Conservation (phyloP, 1,140 invertebrate species). For the Ceratosolen solmsi region DNA sequence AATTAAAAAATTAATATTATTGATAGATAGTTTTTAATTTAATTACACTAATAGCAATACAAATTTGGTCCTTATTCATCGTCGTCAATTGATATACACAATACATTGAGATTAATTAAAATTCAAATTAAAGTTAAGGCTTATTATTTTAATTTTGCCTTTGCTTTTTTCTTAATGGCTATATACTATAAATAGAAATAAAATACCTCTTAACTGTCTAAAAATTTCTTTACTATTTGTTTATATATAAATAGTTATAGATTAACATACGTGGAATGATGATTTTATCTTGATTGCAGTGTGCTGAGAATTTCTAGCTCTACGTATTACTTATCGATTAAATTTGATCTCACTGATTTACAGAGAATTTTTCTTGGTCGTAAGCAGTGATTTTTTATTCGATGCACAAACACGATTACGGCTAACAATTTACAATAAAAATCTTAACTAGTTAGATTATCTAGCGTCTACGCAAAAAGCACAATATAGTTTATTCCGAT, state of each 20-base stretch:
- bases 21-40: too few relatives aligned
- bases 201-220: not conserved
- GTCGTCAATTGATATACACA: too few relatives aligned
- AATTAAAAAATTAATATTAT: too few relatives aligned
- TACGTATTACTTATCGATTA: slow-evolving; percentile 8
- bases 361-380: slow-evolving; percentile 2
- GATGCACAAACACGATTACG: slow-evolving; percentile 19
- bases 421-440: slow-evolving; percentile 37
- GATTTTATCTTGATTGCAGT: slow-evolving; percentile 33
- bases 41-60: too few relatives aligned
- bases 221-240: slow-evolving; percentile 12
- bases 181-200: too few relatives aligned
- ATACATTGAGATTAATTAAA: too few relatives aligned
- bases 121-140: too few relatives aligned
- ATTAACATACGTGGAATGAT: slow-evolving; percentile 7
- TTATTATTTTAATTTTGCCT: too few relatives aligned
- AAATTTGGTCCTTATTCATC: too few relatives aligned
- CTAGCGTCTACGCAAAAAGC: not conserved
- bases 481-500: not conserved
- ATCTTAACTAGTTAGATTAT: slow-evolving; percentile 19
- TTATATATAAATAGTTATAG: slow-evolving; percentile 17
- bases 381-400: slow-evolving; percentile 24
- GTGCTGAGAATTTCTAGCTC: not conserved
- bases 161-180: too few relatives aligned
- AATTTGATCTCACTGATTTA: slow-evolving; percentile 38